Conservation (phyloP, 2,113 vertebrate species). For the Asarcornis scutulata region DNA sequence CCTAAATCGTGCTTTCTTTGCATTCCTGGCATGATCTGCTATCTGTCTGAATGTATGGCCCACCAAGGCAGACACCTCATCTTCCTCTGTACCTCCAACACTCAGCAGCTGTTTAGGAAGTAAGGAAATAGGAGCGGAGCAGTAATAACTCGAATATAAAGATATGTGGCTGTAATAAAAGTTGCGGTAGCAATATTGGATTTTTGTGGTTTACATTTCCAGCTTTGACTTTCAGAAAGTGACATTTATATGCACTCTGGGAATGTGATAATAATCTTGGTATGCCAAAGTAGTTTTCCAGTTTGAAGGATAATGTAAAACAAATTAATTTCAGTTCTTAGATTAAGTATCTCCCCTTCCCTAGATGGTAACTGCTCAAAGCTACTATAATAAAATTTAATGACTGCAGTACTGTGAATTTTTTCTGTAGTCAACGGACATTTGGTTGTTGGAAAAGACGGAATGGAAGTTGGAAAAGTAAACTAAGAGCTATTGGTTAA, state of each 20-base stretch:
- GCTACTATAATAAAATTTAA: conserved; percentile 23
- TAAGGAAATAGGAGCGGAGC: not conserved
- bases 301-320: conserved; percentile 43
- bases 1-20: not conserved
- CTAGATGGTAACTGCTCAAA: conserved; percentile 26
- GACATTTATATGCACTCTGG: conserved; percentile 24
- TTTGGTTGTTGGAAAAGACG: not conserved
- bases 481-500: not conserved
- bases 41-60: not conserved
- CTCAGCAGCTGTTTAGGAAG: conserved; percentile 17
- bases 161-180: conserved; percentile 26
- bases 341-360: conserved; percentile 23
- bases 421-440: not conserved
- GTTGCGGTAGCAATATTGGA: conserved; percentile 47
- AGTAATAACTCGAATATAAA: conserved; percentile 5
- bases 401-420: not conserved
- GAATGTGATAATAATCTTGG: conserved; percentile 44
- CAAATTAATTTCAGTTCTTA: conserved; percentile 51
- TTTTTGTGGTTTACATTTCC: conserved; percentile 57
- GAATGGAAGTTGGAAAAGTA: not conserved
- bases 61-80: not conserved
- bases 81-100: not conserved
- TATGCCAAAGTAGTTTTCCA: conserved; percentile 43
- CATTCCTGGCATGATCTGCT: not conserved
- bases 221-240: conserved; percentile 46